Evolutionary conservation across 2,888 invertebrate species (phyloP), one percentile per base, ranked within the genome.

Genomic region (Crossocerus cetratus): DNA sequence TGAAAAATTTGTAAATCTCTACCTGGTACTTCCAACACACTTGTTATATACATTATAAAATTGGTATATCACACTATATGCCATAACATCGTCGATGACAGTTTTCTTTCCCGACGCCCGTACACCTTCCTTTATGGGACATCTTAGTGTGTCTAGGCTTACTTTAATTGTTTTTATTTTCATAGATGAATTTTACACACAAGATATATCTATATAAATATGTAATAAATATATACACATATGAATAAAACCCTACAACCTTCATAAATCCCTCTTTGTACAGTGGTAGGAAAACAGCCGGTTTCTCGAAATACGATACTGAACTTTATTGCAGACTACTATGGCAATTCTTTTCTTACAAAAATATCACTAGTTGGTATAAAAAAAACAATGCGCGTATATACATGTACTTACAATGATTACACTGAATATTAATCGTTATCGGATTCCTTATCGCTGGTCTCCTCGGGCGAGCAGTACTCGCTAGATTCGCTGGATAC

Each of bases 171-270:
- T 87, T 89, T 86, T 89, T 86, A 87, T 87, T 89, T 89, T 88
- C 84, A 88, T 89, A 88, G 84, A 87, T 83, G 83, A 84, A 87
- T 88, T 89, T 89, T 87, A 87, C 87, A 86, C 80, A 83, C 85
- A 84, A 87, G 78, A 86, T 86, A 86, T 86, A 86, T 83, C 84
- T 85, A 86, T 85, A 88, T 84, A 87, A 87, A 87, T 87, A 86
- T 88, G 87, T 87, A 88, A 87, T 86, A 88, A 87, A 85, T 85
- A 86, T 85, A 86, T 86, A 85, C 81, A 83, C 77, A 82, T 84
- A 82, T 76, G 78, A 88, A 89, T 88, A 88, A 88, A 86, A 87
- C 81, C 85, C 83, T 85, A 83, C 81, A 83, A 86, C 78, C 84
- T 85, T 86, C 86, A 79, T 75, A 73, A 81, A 55, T 67, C 74